Conservation (phyloP, 2,888 invertebrate genomes). For the Eupithecia tripunctaria region DNA sequence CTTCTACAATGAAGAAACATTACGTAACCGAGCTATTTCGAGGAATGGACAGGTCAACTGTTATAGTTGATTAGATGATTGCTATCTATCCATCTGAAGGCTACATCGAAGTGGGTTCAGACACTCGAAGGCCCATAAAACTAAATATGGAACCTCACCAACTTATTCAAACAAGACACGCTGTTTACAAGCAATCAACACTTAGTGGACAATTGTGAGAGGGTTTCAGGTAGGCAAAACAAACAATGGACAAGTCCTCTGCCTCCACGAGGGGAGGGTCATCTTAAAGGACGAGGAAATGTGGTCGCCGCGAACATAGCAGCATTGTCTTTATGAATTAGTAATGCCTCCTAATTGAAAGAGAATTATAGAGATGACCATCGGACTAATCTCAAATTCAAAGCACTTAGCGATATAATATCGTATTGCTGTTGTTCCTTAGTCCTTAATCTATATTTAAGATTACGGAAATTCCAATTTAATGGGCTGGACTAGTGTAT, state of each 20-base stretch:
- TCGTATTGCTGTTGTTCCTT: conserved; percentile 29
- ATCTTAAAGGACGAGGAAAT: conserved; percentile 77
- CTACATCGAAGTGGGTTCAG: conserved; percentile 9
- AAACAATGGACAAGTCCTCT: conserved; percentile 75
- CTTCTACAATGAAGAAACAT: conserved; percentile 14
- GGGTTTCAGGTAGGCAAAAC: conserved; percentile 79
- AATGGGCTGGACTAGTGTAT: conserved; percentile 57
- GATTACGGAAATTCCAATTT: conserved; percentile 54
- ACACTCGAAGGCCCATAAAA: conserved; percentile 9
- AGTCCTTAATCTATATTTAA: conserved; percentile 45
- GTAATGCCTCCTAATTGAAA: conserved; percentile 80
- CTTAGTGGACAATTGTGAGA: conserved; percentile 79
- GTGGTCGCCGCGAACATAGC: conserved; percentile 68
- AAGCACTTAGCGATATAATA: conserved; percentile 48
- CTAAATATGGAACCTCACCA: conserved; percentile 32
- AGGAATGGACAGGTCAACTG: conserved; percentile 15
- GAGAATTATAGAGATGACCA: conserved; percentile 68
- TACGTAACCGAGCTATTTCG: conserved; percentile 9
- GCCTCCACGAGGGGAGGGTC: conserved; percentile 70
- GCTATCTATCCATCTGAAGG: not conserved
- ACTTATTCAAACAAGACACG: conserved; percentile 65
- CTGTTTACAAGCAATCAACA: conserved; percentile 83
- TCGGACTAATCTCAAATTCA: conserved; percentile 66
- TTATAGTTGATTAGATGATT: conserved; percentile 10
- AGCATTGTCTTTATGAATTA: conserved; percentile 80